phyloP scores from a whole-genome alignment of 2,797 vertebrate genomes.

The Labroides dimidiatus region DNA sequence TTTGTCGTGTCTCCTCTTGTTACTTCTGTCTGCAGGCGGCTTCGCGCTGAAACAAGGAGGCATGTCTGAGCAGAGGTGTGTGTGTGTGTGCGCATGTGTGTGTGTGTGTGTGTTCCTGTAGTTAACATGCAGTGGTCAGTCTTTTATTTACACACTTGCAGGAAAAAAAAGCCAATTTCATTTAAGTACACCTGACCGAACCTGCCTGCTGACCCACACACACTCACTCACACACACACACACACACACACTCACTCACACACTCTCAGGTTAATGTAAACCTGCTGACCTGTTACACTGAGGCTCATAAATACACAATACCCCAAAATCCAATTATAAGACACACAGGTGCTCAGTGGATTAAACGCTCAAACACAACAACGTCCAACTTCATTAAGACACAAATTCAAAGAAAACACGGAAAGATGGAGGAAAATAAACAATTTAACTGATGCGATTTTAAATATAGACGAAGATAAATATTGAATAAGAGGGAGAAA shows the following conservation, averaged over 20 bases:
- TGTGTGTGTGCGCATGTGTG: constrained; percentile 3
- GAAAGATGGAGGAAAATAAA: too few relatives aligned
- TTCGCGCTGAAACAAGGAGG: background rate
- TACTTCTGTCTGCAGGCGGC: constrained; percentile 14
- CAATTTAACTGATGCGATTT: too few relatives aligned
- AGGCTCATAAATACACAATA: constrained; percentile 53
- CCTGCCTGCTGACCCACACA: constrained; percentile 31
- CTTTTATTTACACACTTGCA: background rate
- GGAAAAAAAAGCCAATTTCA: constrained; percentile 31
- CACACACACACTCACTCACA: background rate
- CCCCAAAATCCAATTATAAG: constrained; percentile 49
- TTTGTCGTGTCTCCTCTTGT: constrained; percentile 19
- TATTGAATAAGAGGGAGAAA: too few relatives aligned
- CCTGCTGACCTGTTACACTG: constrained; percentile 43
- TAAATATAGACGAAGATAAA: too few relatives aligned
- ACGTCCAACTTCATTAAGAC: background rate
- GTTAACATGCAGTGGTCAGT: constrained; percentile 9
- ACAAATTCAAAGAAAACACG: constrained; percentile 18
- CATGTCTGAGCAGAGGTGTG: background rate
- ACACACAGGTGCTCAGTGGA: constrained; percentile 29
- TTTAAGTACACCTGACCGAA: constrained; percentile 14
- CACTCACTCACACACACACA: constrained; percentile 8
- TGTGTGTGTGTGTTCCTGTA: constrained; percentile 7
- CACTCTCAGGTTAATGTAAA: constrained; percentile 38
- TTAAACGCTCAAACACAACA: too few relatives aligned